Evolutionary conservation across 2,888 invertebrate genomes (phyloP), one percentile per base, ranked within the genome.

Genomic region (Lottia gigantea): DNA sequence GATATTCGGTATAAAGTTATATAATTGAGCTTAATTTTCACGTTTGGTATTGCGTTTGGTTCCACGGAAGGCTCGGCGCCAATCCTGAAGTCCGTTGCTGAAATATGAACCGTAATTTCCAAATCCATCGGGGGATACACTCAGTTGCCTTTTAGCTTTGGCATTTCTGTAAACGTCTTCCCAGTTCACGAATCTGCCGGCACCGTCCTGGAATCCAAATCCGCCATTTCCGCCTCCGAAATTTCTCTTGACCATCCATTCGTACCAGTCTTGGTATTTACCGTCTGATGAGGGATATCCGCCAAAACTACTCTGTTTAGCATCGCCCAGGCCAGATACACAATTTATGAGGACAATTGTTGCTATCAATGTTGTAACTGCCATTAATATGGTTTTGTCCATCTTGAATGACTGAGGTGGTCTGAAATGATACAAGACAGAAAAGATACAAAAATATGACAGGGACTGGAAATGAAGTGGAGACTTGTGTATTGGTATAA

Each of bases 1-100:
- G 40, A 40, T 11, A 8, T 40, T 40, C 7, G 40, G 40, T 40
- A 8, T 40, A 40, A 40, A 40, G 6, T 1, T 40, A 11, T 11
- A 11, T 40, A 6, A 8, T 40, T 40, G 40, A 40, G 40, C 40
- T 40, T 40, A 40, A 40, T 40, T 40, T 40, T 40, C 40, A 11
- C 40, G 8, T 40, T 40, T 40, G 40, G 11, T 40, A 11, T 40
- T 40, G 40, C 67, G 62, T 66, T 74, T 73, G 7, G 47, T 40
- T n/a, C 74, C 71, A 49, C 65, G 67, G 62, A 70, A 74, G 16
- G 76, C 73, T 46, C 67, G 71, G 46, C 71, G 73, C 76, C 76
- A 76, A 70, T 76, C 76, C 61, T 76, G 76, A 2, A 76, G 70
- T n/a, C 74, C 76, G 65, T 75, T 71, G 31, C 74, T 73, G 49